Base-by-base conservation (phyloP, 1,140 invertebrate species). In the Neodiprion fabricii region DNA sequence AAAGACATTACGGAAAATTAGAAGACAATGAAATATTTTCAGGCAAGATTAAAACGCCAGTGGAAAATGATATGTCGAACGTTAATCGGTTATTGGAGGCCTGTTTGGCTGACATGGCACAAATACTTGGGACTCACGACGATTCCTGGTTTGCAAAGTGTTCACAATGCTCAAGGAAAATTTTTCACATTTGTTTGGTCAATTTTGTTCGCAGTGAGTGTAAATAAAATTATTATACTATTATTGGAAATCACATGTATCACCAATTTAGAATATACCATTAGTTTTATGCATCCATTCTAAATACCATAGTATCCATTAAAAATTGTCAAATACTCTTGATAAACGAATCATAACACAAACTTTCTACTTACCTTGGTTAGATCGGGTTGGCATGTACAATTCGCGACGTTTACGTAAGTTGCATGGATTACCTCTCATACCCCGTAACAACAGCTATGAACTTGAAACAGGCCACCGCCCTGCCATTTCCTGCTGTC, bases 361-460 rank as follows among this genome's bases (percentile, higher is more conserved):
- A 21, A 21, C 17, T 21, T 21, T 1, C 10, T 61, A 61, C 50
- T 68, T 68, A 17, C 10, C 17, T 68, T 2, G 50, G 10, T 21
- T 17, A 68, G 67, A 68, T 68, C 12, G 73, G 73, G 7, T 14
- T 76, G 61, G 75, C 69, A 14, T 76, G 69, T 48, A 76, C 75
- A 17, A 65, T 70, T 1, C 68, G 75, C 28, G 75, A 76, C 40
- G 66, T 74, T 5, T 67, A 71, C 21, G 71, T 66, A 0, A 66
- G 53, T 9, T 71, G 53, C 14, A 17, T 65, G n/a, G 65, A 76
- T n/a, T 76, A 76, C 21, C 17, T 76, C 17, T 68, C n/a, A 48
- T 76, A 76, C 67, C 75, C 75, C 23, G 75, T 76, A 9, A 28
- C 67, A 48, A 76, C 73, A 10, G 70, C 75, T 49, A 74, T 76